phyloP scores from a whole-genome alignment of 2,113 vertebrate genomes.

The Anoura caudifer region DNA sequence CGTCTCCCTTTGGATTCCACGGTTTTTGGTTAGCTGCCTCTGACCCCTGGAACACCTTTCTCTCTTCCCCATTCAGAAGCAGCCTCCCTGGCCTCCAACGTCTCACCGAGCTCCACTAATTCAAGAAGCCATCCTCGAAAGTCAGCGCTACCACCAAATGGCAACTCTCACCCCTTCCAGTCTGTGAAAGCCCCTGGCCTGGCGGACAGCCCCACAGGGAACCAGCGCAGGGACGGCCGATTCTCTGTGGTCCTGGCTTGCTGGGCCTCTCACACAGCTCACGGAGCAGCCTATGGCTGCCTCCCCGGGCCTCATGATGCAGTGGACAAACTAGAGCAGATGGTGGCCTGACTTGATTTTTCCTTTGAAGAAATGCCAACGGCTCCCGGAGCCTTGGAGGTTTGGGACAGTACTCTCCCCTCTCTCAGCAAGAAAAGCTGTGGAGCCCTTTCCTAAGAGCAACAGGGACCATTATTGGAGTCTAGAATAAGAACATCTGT shows the following conservation, averaged over 20 bases:
- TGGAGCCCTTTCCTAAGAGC: background rate
- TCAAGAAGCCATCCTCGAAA: background rate
- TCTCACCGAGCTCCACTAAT: background rate
- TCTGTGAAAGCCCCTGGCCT: background rate
- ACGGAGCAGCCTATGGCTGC: background rate
- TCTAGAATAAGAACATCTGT: background rate
- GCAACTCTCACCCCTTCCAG: background rate
- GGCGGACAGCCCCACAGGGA: background rate
- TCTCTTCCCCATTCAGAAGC: conserved; percentile 13
- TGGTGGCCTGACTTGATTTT: background rate
- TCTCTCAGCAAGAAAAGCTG: background rate
- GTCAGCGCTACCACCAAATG: background rate
- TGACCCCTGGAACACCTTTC: conserved; percentile 67
- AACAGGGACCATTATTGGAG: background rate
- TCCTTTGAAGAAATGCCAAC: background rate
- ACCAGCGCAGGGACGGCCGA: background rate
- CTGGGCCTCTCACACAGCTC: background rate
- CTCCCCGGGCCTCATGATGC: background rate
- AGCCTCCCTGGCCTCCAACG: background rate
- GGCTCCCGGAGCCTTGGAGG: background rate
- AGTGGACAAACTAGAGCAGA: background rate
- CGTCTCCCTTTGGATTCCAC: background rate
- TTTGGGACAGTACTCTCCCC: background rate
- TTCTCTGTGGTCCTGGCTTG: background rate
- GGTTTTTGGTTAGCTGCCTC: conserved; percentile 53